These are phyloP conservation scores for Scaptomyza polygonia DNA, from an alignment of 2,888 invertebrate species.

Conservation along the genomic window DNA sequence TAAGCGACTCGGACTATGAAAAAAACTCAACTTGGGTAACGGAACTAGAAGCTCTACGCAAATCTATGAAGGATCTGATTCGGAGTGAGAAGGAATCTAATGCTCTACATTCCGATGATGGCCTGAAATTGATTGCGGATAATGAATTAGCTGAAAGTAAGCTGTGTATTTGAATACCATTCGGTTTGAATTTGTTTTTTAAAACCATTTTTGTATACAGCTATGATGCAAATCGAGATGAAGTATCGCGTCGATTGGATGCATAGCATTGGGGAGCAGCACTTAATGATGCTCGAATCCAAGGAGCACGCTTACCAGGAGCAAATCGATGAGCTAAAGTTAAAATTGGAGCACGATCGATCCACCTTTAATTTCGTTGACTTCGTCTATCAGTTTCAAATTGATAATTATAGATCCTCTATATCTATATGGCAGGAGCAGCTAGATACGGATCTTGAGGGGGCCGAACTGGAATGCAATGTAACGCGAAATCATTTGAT, in stretches of 20 bases:
- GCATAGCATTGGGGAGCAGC: slow-evolving; percentile 45
- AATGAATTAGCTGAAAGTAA: slow-evolving; percentile 4
- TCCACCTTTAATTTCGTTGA: slow-evolving; percentile 4
- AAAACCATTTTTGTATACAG: slow-evolving; percentile 14
- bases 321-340: slow-evolving; percentile 10
- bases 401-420: neutral
- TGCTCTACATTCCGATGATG: neutral
- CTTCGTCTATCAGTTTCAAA: slow-evolving; percentile 12
- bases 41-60: neutral
- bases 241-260: slow-evolving; percentile 59
- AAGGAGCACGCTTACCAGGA: slow-evolving; percentile 23
- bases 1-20: slow-evolving; percentile 37
- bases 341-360: neutral
- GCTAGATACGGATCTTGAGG: slow-evolving; percentile 49
- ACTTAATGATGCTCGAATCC: neutral
- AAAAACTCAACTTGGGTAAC: slow-evolving; percentile 30
- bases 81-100: no score
- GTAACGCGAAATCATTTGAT: slow-evolving; percentile 6
- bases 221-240: slow-evolving; percentile 36
- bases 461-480: slow-evolving; percentile 33
- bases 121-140: neutral
- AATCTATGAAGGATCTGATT: neutral
- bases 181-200: neutral
- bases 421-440: slow-evolving; percentile 44
- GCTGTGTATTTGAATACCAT: neutral